Conservation (phyloP, 2,113 vertebrate species). For the Noturus placidus region DNA sequence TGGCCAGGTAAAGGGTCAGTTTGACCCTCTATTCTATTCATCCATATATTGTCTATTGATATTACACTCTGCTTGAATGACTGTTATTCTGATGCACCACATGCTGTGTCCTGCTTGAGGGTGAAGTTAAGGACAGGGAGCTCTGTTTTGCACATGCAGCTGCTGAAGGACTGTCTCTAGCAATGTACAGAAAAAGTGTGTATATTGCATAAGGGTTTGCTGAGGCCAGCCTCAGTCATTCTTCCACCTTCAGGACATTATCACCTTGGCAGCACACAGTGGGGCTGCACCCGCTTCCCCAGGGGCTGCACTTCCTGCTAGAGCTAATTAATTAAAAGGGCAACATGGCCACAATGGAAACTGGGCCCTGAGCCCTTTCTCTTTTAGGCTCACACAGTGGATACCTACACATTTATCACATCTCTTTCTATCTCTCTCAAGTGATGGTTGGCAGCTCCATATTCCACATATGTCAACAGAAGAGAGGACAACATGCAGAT, state of each 20-base stretch:
- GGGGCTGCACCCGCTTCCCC: slow-evolving; percentile 65
- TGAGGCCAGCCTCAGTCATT: slow-evolving; percentile 61
- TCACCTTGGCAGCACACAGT: slow-evolving; percentile 77
- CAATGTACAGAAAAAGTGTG: slow-evolving; percentile 18
- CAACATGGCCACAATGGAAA: slow-evolving; percentile 74
- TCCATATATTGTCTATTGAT: slow-evolving; percentile 48
- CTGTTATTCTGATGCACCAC: slow-evolving; percentile 37
- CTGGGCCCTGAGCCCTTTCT: slow-evolving; percentile 72
- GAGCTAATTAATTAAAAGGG: slow-evolving; percentile 82
- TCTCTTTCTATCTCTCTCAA: slow-evolving; percentile 49
- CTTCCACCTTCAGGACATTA: slow-evolving; percentile 76
- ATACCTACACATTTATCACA: slow-evolving; percentile 71
- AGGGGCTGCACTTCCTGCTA: slow-evolving; percentile 71
- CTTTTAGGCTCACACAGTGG: slow-evolving; percentile 71
- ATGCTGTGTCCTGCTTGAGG: slow-evolving; percentile 19
- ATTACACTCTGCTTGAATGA: slow-evolving; percentile 34
- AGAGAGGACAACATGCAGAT: not conserved
- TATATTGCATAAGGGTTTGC: slow-evolving; percentile 39
- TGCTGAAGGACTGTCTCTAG: slow-evolving; percentile 11
- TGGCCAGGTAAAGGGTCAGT: slow-evolving; percentile 42
- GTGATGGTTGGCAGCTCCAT: not conserved
- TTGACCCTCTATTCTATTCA: slow-evolving; percentile 27
- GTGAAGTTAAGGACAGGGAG: not conserved
- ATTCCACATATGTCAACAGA: not conserved
- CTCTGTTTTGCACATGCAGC: slow-evolving; percentile 23